Base-by-base conservation (phyloP, 2,888 invertebrate genomes). In the Apotomis capreana region DNA sequence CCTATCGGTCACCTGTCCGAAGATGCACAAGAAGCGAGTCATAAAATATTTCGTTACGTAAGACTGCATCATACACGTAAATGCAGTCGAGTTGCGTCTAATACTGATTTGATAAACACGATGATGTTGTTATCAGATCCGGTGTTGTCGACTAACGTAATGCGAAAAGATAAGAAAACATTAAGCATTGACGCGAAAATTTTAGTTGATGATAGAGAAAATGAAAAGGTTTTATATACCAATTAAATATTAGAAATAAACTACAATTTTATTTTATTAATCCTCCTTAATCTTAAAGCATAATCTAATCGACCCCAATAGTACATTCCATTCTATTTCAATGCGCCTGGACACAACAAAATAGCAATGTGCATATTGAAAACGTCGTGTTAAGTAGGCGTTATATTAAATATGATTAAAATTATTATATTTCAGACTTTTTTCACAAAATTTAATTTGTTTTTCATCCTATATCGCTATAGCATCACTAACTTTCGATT, bases 81-180 rank as follows among this genome's bases (percentile, higher is more conserved):
- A 57, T 57, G 57, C 57, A 57, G 36, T 57, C 36, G 57, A 36
- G 57, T 36, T 36, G 10, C 36, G 12, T 12, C 57, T 36, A 52
- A 57, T 57, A 57, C 57, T 36, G 37, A 57, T 57, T 57, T 57
- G 5, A 57, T 57, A 57, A 57, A 57, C 15, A 57, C 57, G 3
- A 57, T 57, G 57, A 57, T 57, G 8, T 57, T 57, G 12, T 57
- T 57, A 57, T 57, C 57, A 57, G 57, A 57, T 57, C 36, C 57
- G 0, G 9, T 57, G 12, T 36, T 57, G 15, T 57, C 57, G 3
- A 57, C 3, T 10, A 57, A 57, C 12, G 12, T 57, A 3, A 36
- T 12, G 10, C 9, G 57, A 57, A 57, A 57, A 57, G 10, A 12
- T 36, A 57, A 57, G 8, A 57, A 57, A 57, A 57, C 57, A 4